These are phyloP conservation scores for Trematomus loennbergii DNA, from an alignment of 2,113 vertebrate genomes.

Conservation along the genomic window DNA sequence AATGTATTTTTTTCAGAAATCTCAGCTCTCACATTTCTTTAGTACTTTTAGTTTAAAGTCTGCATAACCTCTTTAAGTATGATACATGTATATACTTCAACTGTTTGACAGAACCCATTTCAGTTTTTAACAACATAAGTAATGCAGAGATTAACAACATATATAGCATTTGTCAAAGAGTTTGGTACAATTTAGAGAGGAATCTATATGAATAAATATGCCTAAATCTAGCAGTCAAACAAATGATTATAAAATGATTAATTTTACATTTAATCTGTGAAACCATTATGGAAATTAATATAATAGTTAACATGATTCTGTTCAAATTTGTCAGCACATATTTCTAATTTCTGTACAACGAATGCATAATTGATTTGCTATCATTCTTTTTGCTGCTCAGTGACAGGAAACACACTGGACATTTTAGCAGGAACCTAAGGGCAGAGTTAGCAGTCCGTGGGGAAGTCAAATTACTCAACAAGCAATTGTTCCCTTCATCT, in stretches of 20 bases:
- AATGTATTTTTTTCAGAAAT: slow-evolving; percentile 17
- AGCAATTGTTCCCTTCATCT: slow-evolving; percentile 71
- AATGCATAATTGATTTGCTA: slow-evolving; percentile 55
- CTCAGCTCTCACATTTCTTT: slow-evolving; percentile 14
- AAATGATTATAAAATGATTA: slow-evolving; percentile 19
- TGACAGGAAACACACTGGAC: slow-evolving; percentile 57
- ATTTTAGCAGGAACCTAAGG: slow-evolving; percentile 60
- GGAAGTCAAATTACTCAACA: slow-evolving; percentile 69
- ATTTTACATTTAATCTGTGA: slow-evolving; percentile 25
- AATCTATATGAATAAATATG: slow-evolving; percentile 12
- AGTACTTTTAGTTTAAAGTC: slow-evolving; percentile 13
- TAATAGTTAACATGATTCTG: slow-evolving; percentile 15
- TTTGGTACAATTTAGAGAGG: not conserved
- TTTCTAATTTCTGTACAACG: slow-evolving; percentile 40
- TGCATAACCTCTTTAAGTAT: slow-evolving; percentile 1
- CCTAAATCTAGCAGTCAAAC: slow-evolving; percentile 12
- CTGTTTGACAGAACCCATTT: slow-evolving; percentile 26
- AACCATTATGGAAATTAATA: slow-evolving; percentile 1
- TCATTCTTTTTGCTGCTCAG: slow-evolving; percentile 40
- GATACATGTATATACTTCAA: slow-evolving; percentile 25
- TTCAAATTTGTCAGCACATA: slow-evolving; percentile 18
- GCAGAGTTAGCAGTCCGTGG: slow-evolving; percentile 55
- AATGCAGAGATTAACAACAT: slow-evolving; percentile 29
- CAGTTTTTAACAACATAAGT: slow-evolving; percentile 10
- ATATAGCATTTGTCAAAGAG: slow-evolving; percentile 20